These are phyloP conservation scores for Aptenodytes forsteri DNA, from an alignment of 2,113 vertebrate genomes.

Conservation along the genomic window DNA sequence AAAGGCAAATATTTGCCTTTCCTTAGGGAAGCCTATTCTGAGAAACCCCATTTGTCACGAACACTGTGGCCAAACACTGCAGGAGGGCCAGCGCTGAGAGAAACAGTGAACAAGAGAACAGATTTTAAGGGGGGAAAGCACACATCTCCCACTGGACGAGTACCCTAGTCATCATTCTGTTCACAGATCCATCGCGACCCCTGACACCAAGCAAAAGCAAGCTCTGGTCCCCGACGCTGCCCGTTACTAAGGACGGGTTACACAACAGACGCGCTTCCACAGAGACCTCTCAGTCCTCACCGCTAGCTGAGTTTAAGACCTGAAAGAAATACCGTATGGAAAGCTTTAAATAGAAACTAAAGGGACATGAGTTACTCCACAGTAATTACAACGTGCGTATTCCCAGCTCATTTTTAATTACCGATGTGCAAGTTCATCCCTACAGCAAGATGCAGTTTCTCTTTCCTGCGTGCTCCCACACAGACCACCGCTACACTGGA, in stretches of 20 bases:
- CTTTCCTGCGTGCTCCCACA: background rate
- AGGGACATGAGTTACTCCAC: background rate
- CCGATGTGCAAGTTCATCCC: background rate
- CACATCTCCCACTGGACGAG: background rate
- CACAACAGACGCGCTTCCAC: background rate
- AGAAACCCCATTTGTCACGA: background rate
- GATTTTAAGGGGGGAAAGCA: background rate
- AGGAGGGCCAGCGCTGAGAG: background rate
- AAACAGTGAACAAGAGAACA: background rate
- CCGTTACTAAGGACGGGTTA: background rate
- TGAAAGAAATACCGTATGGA: accelerated
- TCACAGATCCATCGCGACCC: background rate
- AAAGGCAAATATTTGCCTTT: background rate
- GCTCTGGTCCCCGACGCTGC: background rate
- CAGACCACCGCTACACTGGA: background rate
- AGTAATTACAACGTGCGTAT: accelerated
- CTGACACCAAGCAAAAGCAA: background rate
- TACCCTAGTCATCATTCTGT: background rate
- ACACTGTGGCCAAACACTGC: background rate
- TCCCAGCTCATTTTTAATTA: background rate
- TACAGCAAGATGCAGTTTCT: background rate
- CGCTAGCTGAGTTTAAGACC: background rate
- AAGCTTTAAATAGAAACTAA: background rate
- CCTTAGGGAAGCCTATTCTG: background rate
- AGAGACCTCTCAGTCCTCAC: background rate